These are phyloP conservation scores for Agriopis marginaria DNA, from an alignment of 2,888 invertebrate genomes.

Conservation along the genomic window DNA sequence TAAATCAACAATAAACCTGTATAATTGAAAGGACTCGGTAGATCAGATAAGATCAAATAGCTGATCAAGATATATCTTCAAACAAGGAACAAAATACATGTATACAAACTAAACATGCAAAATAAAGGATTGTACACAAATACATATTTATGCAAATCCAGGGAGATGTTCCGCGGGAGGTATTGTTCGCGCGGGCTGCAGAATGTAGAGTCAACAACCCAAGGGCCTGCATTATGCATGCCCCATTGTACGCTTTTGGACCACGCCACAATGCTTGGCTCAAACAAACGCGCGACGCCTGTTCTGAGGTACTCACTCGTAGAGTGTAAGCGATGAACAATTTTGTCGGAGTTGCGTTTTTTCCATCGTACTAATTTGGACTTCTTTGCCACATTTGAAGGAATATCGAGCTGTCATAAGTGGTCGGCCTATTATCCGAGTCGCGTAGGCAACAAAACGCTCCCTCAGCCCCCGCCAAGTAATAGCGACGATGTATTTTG, in stretches of 20 bases:
- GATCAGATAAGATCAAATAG: not conserved
- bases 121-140: slow-evolving; percentile 34
- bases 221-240: slow-evolving; percentile 76
- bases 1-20: too few relatives aligned
- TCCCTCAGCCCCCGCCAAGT: too few relatives aligned
- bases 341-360: not conserved
- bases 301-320: slow-evolving; percentile 15
- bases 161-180: slow-evolving; percentile 53
- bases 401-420: not conserved
- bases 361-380: not conserved
- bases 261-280: slow-evolving; percentile 47
- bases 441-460: too few relatives aligned
- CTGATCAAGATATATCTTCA: not conserved
- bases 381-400: not conserved
- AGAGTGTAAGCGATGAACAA: slow-evolving; percentile 10
- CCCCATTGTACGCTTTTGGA: slow-evolving; percentile 63
- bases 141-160: slow-evolving; percentile 54
- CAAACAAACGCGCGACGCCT: slow-evolving; percentile 22
- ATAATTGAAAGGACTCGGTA: not conserved
- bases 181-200: slow-evolving; percentile 54
- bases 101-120: not conserved
- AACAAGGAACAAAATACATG: slow-evolving; percentile 7
- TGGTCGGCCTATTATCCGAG: too few relatives aligned
- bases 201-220: slow-evolving; percentile 67
- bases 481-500: too few relatives aligned